Evolutionary conservation across 92 coral and sea anemone species (phyloP).

Genomic region (Anthopleura xanthogrammica): DNA sequence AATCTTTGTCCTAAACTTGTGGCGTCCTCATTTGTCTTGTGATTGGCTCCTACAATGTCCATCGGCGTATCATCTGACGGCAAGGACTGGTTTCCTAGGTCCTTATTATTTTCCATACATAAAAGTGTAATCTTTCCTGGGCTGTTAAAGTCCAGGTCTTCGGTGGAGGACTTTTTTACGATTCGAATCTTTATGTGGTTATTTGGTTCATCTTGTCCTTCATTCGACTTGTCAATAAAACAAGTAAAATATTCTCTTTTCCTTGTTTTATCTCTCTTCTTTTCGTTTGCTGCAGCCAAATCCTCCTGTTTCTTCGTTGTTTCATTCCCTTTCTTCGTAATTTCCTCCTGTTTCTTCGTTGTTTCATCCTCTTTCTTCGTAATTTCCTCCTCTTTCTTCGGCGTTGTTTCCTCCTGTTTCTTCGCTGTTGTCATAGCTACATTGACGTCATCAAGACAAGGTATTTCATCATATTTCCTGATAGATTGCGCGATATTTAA

Average conservation of each 20-base stretch:
- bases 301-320: not conserved
- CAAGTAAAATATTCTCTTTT: not conserved
- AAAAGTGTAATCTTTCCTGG: not conserved
- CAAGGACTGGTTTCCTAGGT: not conserved
- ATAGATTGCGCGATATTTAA: too few species aligned
- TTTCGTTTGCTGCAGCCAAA: not conserved
- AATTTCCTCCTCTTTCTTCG: too few species aligned
- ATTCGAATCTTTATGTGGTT: not conserved
- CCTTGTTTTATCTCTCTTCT: not conserved
- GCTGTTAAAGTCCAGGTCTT: not conserved
- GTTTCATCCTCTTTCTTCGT: not conserved
- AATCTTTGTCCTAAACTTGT: not conserved
- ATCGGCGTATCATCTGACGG: not conserved
- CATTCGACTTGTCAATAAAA: not conserved
- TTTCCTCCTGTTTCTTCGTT: not conserved
- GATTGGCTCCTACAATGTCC: not conserved
- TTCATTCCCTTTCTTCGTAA: too few species aligned
- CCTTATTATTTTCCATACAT: not conserved
- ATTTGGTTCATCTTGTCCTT: not conserved
- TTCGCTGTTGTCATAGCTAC: not conserved
- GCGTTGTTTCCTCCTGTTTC: not conserved
- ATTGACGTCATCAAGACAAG: not conserved
- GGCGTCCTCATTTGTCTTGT: not conserved
- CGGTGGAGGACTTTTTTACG: not conserved
- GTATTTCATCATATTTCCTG: not conserved